phyloP scores from a whole-genome alignment of 2,888 invertebrate species.

The Ichneumoninae sp. region DNA sequence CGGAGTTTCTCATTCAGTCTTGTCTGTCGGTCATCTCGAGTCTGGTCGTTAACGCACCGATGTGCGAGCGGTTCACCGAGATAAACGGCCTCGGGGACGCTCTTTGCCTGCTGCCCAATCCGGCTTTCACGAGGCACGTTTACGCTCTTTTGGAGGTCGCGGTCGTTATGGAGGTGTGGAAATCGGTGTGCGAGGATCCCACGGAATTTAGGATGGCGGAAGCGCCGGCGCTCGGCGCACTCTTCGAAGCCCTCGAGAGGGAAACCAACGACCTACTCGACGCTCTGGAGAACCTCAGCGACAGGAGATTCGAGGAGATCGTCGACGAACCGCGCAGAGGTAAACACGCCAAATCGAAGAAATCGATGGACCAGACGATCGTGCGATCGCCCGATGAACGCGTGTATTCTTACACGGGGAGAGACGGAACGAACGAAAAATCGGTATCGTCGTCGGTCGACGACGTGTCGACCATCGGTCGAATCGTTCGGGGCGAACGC shows the following conservation, averaged over 20 bases:
- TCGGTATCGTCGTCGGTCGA: slow-evolving; percentile 10
- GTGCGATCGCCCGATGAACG: background rate
- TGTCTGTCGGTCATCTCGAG: slow-evolving; percentile 87
- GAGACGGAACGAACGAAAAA: slow-evolving; percentile 14
- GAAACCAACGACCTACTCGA: slow-evolving; percentile 75
- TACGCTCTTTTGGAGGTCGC: slow-evolving; percentile 87
- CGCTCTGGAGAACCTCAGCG: slow-evolving; percentile 64
- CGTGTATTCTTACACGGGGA: slow-evolving; percentile 19
- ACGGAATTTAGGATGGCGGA: slow-evolving; percentile 49
- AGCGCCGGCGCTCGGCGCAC: slow-evolving; percentile 73
- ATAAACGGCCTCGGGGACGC: slow-evolving; percentile 86
- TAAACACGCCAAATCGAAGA: background rate
- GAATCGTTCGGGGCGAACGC: slow-evolving; percentile 5
- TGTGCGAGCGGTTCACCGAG: slow-evolving; percentile 87
- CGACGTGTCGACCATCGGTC: slow-evolving; percentile 1
- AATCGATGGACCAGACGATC: background rate
- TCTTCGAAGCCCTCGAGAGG: slow-evolving; percentile 76
- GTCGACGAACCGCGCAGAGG: slow-evolving; percentile 16
- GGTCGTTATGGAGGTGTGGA: slow-evolving; percentile 87
- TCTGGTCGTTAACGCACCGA: slow-evolving; percentile 85
- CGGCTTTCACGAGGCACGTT: slow-evolving; percentile 86
- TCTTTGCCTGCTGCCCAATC: slow-evolving; percentile 85
- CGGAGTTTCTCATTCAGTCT: slow-evolving; percentile 87
- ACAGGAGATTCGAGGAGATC: slow-evolving; percentile 39
- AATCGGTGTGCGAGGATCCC: slow-evolving; percentile 80